Percentiles rank a stretch among this genome's conserved stretches.
Evolutionary conservation across 2,888 invertebrate genomes (phyloP).

Genomic region (Stenichneumon culpator): DNA sequence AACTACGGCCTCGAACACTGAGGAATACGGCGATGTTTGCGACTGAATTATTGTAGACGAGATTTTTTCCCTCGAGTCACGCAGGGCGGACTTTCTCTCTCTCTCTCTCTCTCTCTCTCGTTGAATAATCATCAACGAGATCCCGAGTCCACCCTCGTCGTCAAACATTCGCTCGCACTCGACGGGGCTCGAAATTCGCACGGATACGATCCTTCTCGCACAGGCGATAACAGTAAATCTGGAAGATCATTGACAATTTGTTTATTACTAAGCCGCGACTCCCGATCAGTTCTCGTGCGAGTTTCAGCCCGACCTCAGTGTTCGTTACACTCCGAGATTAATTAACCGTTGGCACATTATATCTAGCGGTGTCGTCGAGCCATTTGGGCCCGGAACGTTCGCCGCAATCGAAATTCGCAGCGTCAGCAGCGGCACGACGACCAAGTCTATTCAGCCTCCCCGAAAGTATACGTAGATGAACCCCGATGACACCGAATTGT

Average conservation of each 20-base stretch:
- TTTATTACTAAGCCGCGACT: not conserved
- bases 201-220: not conserved
- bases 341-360: conserved; percentile 56
- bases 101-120: not conserved
- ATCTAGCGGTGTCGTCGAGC: conserved; percentile 31
- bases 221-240: conserved; percentile 29
- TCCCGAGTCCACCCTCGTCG: not conserved
- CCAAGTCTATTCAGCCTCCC: conserved; percentile 74
- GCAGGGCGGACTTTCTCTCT: not conserved
- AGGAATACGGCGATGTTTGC: conserved; percentile 62
- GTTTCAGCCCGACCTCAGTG: conserved; percentile 8
- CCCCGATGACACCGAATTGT: conserved; percentile 83
- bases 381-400: conserved; percentile 20
- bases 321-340: conserved; percentile 20
- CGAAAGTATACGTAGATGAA: conserved; percentile 81
- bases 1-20: conserved; percentile 71
- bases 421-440: conserved; percentile 30
- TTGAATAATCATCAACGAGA: not conserved
- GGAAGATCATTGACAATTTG: conserved; percentile 43
- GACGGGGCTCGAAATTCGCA: conserved; percentile 29
- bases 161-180: conserved; percentile 10
- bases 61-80: conserved; percentile 2
- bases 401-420: conserved; percentile 13
- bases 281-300: conserved; percentile 1
- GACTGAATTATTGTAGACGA: conserved; percentile 48